Evolutionary conservation across 1,140 invertebrate species (phyloP).

Genomic region (roundworm (Caenorhabditis elegans)): DNA sequence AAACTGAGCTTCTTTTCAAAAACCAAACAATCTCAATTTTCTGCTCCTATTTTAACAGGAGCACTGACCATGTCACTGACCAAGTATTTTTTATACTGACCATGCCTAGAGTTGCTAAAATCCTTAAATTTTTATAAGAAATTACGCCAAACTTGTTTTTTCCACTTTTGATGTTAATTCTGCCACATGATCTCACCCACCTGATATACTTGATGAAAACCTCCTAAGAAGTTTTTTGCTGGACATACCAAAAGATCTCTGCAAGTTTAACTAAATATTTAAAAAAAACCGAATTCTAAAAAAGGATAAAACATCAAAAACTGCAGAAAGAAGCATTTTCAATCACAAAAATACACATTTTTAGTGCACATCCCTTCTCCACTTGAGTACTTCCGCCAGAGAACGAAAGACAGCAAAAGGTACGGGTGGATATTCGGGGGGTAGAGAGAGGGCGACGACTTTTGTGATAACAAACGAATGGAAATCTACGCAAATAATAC

Average conservation of each 20-base stretch:
- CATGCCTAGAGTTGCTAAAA: too few species aligned
- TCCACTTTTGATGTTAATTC: too few species aligned
- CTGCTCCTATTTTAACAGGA: too few species aligned
- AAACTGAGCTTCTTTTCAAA: too few species aligned
- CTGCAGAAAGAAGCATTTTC: too few species aligned
- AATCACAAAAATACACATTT: background rate
- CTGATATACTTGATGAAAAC: slow-evolving; percentile 47
- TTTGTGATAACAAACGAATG: slow-evolving; percentile 2
- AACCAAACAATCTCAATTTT: too few species aligned
- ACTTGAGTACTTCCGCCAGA: slow-evolving; percentile 18
- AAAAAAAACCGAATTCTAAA: background rate
- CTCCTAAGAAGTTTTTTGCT: slow-evolving; percentile 41
- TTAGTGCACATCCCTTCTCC: slow-evolving; percentile 6
- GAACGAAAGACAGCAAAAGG: background rate
- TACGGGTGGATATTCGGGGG: background rate
- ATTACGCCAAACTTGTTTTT: too few species aligned
- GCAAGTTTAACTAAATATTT: too few species aligned
- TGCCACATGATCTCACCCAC: too few species aligned
- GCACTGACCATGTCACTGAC: too few species aligned
- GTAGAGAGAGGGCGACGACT: background rate
- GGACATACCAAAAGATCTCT: slow-evolving; percentile 29
- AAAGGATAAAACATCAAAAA: background rate
- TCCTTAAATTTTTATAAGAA: too few species aligned
- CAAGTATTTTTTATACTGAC: too few species aligned
- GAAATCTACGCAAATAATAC: slow-evolving; percentile 5